phyloP scores from a whole-genome alignment of 1,140 invertebrate species.

The Tetraneura akinire region DNA sequence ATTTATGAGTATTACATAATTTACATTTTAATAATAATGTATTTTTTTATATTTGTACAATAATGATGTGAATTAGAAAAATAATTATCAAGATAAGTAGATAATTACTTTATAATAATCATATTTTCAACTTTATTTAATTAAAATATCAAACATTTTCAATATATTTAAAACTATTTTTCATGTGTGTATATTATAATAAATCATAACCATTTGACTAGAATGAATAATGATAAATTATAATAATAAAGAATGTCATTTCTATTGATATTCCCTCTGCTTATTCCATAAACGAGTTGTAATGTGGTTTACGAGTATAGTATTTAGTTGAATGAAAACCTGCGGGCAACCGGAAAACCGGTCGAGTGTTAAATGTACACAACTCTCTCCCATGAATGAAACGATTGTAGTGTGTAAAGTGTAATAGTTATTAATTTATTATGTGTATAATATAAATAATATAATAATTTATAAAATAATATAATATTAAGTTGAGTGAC shows the following conservation, averaged over 20 bases:
- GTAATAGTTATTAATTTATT: too few species aligned
- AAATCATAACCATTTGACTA: not conserved
- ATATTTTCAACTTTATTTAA: too few species aligned
- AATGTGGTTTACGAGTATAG: conserved; percentile 14
- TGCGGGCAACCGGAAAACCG: conserved; percentile 30
- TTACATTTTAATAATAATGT: too few species aligned
- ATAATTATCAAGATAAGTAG: too few species aligned
- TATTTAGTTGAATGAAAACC: conserved; percentile 7
- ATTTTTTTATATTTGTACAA: too few species aligned
- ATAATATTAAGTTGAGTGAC: too few species aligned
- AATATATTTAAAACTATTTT: too few species aligned
- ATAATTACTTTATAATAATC: too few species aligned
- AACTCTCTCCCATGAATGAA: conserved; percentile 38
- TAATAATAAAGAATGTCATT: not conserved
- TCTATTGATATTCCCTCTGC: not conserved
- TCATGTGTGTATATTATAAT: not conserved
- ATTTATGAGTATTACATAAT: too few species aligned
- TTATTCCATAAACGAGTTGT: not conserved
- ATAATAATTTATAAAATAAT: not conserved
- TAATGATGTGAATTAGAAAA: too few species aligned
- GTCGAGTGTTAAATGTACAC: conserved; percentile 23
- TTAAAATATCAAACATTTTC: too few species aligned
- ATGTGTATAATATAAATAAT: not conserved
- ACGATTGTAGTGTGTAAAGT: not conserved
- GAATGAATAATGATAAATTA: not conserved